Conservation (phyloP, 2,888 invertebrate genomes). For the Gasteruption jaculator region DNA sequence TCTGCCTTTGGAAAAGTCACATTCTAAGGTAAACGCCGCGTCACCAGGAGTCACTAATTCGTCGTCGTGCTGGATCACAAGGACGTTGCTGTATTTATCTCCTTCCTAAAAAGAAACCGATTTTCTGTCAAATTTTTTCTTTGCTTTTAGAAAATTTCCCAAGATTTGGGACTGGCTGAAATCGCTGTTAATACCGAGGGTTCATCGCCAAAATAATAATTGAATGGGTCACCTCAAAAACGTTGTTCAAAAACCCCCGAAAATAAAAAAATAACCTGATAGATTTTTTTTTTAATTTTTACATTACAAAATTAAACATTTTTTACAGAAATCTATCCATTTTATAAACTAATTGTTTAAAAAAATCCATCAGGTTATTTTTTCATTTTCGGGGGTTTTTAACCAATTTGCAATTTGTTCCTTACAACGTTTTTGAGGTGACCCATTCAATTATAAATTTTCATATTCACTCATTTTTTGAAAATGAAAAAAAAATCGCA, state of each 20-base stretch:
- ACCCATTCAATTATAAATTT: conserved; percentile 1
- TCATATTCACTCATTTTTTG: background rate
- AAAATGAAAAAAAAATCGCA: background rate
- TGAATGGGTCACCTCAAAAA: no score
- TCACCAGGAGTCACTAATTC: conserved; percentile 63
- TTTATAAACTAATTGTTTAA: background rate
- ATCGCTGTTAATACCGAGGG: no score
- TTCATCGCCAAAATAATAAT: background rate
- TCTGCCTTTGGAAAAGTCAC: conserved; percentile 59
- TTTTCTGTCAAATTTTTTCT: no score
- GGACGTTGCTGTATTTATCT: conserved; percentile 59
- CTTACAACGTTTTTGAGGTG: no score
- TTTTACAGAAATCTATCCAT: background rate
- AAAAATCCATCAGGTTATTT: no score
- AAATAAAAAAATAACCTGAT: no score
- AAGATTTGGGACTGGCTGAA: background rate
- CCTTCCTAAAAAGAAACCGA: conserved; percentile 50
- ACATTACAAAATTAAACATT: background rate
- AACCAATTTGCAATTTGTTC: no score
- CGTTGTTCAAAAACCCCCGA: no score
- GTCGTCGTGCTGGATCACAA: conserved; percentile 65
- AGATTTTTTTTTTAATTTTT: background rate
- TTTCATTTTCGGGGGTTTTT: no score
- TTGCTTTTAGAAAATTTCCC: no score
- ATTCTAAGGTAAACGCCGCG: conserved; percentile 63